phyloP scores from a whole-genome alignment of 2,888 invertebrate species.

The Eupithecia dodoneata region DNA sequence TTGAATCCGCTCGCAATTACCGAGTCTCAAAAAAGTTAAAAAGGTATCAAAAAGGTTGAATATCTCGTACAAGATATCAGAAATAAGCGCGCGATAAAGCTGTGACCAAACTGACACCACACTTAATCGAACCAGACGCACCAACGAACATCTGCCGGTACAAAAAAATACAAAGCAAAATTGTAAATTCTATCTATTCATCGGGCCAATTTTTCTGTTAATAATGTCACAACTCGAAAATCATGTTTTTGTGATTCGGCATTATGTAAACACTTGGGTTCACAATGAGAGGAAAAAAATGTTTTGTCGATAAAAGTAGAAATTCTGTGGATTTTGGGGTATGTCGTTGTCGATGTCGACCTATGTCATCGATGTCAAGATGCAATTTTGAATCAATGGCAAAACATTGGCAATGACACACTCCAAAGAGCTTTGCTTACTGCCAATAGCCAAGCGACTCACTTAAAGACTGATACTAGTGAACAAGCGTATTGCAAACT shows the following conservation, averaged over 20 bases:
- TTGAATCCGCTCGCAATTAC: constrained; percentile 44
- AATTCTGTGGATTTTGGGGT: constrained; percentile 52
- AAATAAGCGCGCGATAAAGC: constrained; percentile 64
- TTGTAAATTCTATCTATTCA: constrained; percentile 63
- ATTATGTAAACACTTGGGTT: constrained; percentile 71
- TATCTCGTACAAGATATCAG: constrained; percentile 71
- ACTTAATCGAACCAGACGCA: constrained; percentile 75
- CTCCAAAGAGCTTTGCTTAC: too few species aligned
- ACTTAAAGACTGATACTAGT: too few species aligned
- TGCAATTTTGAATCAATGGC: background rate
- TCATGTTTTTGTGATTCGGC: constrained; percentile 61
- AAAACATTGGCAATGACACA: background rate
- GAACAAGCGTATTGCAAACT: too few species aligned
- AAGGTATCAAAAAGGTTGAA: constrained; percentile 57
- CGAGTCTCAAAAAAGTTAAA: constrained; percentile 53
- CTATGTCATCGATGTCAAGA: constrained; percentile 10
- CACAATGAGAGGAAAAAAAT: constrained; percentile 61
- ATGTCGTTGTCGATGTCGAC: constrained; percentile 1
- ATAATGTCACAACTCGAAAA: constrained; percentile 75
- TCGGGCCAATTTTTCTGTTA: constrained; percentile 76
- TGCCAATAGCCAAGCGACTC: too few species aligned
- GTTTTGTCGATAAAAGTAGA: constrained; percentile 55
- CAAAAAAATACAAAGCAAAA: constrained; percentile 71
- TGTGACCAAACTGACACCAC: constrained; percentile 68
- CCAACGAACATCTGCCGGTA: constrained; percentile 69